Evolutionary conservation across 2,113 vertebrate species (phyloP).

Genomic region (Pungitius pungitius): DNA sequence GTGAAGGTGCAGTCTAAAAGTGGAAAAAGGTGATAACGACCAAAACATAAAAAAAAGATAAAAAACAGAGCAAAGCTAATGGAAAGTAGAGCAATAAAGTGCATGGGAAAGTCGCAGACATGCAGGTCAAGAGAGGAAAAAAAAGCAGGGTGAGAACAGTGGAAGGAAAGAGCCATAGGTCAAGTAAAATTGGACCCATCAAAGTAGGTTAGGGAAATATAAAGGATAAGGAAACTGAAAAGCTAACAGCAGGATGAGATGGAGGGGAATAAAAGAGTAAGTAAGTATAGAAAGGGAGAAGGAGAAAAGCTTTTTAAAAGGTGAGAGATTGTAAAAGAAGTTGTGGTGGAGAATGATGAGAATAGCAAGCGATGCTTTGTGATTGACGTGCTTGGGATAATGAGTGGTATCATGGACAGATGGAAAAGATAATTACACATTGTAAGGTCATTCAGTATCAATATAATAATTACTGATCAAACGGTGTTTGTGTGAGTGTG

Average conservation of each 20-base stretch:
- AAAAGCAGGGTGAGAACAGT: constrained; percentile 11
- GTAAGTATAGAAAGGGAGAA: constrained; percentile 23
- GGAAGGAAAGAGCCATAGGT: constrained; percentile 32
- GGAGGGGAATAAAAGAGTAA: neutral
- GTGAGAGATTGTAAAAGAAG: constrained; percentile 12
- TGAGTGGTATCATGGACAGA: constrained; percentile 31
- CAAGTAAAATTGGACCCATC: constrained; percentile 43
- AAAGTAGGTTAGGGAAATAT: constrained; percentile 42
- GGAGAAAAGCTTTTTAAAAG: constrained; percentile 22
- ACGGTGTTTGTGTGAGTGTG: neutral
- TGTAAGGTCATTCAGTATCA: constrained; percentile 41
- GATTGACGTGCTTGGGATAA: neutral
- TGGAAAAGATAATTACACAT: constrained; percentile 37
- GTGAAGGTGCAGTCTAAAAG: constrained; percentile 3
- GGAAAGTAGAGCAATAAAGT: constrained; percentile 28
- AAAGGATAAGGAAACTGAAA: constrained; percentile 16
- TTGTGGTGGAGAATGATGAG: constrained; percentile 15
- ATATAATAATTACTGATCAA: constrained; percentile 23
- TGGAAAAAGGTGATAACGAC: constrained; percentile 32
- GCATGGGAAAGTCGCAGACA: constrained; percentile 22
- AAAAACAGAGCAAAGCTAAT: constrained; percentile 1
- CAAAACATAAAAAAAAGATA: constrained; percentile 21
- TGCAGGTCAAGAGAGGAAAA: constrained; percentile 43
- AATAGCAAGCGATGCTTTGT: constrained; percentile 2
- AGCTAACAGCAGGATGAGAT: constrained; percentile 35